Base-by-base conservation (phyloP, 2,888 invertebrate genomes). In the Ellobium chinense region DNA sequence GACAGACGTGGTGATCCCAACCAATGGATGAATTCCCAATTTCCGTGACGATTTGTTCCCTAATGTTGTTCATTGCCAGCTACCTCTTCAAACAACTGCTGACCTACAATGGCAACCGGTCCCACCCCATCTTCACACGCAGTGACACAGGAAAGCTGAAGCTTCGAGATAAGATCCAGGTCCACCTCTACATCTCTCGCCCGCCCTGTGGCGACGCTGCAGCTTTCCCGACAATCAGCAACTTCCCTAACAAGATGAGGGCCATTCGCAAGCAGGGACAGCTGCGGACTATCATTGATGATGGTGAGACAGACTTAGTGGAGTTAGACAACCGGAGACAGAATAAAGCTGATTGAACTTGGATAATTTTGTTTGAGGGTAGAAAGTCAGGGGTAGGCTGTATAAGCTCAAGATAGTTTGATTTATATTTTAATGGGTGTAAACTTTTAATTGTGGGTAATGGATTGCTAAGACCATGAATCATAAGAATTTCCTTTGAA, bases 171-270 rank as follows among this genome's bases (percentile, higher is more conserved):
- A 83, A 83, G 70, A 83, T 86, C 66, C 80, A 80, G n/a, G 80
- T 86, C 4, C 86, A 85, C 69, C 75, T 86, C 24, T 86, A 86
- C 80, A 86, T 86, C 73, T 83, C 83, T 39, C 74, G 85, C 2
- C 86, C 86, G 1, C 85, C 86, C 14, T 86, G 86, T 74, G 86
- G 86, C 2, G 86, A 86, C 68, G 86, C 86, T 21, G 85, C 86
- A 0, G 86, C 86, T 54, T 86, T 86, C 65, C 85, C 84, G 2
- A 85, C 84, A 21, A 86, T 86, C 70, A 85, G 86, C 62, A 86
- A 85, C 65, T 80, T 83, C 34, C 84, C 84, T 18, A 82, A 81
- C 63, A 82, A 83, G 24, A 83, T 83, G 84, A 83, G 83, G 39
- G 86, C 86, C 39, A 81, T 85, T 18, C 81, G 84, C 60, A 85